Evolutionary conservation across 1,140 invertebrate genomes (phyloP), one percentile per base, ranked within the genome.

Genomic region (Choristoneura fumiferana): DNA sequence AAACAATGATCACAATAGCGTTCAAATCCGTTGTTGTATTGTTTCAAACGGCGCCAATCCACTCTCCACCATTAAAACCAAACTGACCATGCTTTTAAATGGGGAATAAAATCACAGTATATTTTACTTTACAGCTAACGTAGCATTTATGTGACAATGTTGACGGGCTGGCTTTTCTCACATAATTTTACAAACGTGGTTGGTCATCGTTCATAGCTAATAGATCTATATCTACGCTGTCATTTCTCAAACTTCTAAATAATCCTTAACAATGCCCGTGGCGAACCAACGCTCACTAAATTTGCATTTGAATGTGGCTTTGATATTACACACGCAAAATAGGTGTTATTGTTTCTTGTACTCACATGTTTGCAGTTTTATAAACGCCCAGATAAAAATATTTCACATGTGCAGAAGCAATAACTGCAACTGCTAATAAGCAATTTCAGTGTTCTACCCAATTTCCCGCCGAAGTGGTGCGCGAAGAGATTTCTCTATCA

Each of bases 401-500:
- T 18, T 18, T 10, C 14, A 10, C 40, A 14, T 9, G 17, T 43
- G 15, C 9, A 12, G n/a, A 45, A n/a, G 4, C 17, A 22, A 40
- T 17, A 15, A n/a, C n/a, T n/a, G n/a, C 43, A 49, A 22, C 12
- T 17, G 43, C n/a, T 12, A 18, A 29, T 17, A 17, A 49, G 22
- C 29, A 49, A 33, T 49, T 49, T 49, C 43, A 49, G 22, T 49
- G 43, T 49, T 49, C 18, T 49, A 49, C 43, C 43, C 12, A 49
- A 49, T 49, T 49, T 49, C 18, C 43, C 43, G 12, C 43, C 17
- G 43, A 49, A 49, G 43, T 49, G 22, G 43, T 33, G 43, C 43
- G 43, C 43, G n/a, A 29, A 29, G 56, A n/a, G 57, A 60, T 68
- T 62, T 69, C 63, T 62, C 66, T 64, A 39, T 61, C 55, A 38